Evolutionary conservation across 2,888 invertebrate genomes (phyloP).

Genomic region (Ashinkailepas kermadecensis): DNA sequence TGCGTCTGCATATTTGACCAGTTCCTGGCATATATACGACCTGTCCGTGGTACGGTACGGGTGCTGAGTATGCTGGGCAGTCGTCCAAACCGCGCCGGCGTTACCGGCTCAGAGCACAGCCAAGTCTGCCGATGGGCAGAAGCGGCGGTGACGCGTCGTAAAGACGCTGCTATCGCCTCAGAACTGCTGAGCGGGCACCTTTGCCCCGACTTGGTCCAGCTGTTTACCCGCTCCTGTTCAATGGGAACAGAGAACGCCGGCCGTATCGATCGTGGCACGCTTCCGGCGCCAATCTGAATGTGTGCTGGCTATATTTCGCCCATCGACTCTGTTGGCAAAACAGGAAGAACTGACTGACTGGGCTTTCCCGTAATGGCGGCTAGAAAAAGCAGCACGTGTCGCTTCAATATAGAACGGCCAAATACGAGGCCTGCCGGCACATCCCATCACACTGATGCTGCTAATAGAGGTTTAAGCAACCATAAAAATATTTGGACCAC

Average conservation of each 20-base stretch:
- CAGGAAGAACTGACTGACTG: background rate
- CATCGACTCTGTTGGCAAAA: conserved; percentile 6
- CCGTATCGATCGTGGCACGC: background rate
- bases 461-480: too few species aligned
- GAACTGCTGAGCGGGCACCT: conserved; percentile 15
- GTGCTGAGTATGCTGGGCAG: too few species aligned
- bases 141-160: background rate
- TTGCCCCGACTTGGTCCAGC: background rate
- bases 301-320: background rate
- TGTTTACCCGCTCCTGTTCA: background rate
- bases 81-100: too few species aligned
- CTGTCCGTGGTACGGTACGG: too few species aligned
- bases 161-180: background rate
- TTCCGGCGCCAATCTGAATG: conserved; percentile 3
- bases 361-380: background rate
- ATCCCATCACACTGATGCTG: too few species aligned
- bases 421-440: too few species aligned
- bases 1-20: too few species aligned
- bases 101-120: too few species aligned
- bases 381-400: background rate
- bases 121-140: too few species aligned
- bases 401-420: background rate
- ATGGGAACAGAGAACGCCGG: background rate
- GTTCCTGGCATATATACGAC: too few species aligned
- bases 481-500: too few species aligned